These are phyloP conservation scores for Ophiothrix spiculata DNA, from an alignment of 35 echinoderm and acorn worm genomes.

Conservation along the genomic window DNA sequence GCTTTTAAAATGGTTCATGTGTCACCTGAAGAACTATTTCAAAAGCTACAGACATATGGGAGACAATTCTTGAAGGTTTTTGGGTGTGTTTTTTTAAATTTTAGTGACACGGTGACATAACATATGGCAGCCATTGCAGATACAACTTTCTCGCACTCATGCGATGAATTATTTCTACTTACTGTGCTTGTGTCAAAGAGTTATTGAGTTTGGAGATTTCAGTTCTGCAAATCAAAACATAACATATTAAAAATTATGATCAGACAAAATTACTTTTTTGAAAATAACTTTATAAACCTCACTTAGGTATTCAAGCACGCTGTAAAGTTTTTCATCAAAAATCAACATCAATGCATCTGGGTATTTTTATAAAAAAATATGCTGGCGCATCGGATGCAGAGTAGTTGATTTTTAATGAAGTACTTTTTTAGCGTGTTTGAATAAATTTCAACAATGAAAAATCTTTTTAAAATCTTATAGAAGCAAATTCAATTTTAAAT, in stretches of 20 bases:
- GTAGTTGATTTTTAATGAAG: neutral
- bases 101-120: neutral
- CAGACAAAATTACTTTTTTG: neutral
- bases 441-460: too few species aligned
- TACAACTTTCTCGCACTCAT: too few species aligned
- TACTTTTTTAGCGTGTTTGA: too few species aligned
- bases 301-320: neutral
- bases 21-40: too few species aligned
- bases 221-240: constrained; percentile 37
- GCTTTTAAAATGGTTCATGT: too few species aligned
- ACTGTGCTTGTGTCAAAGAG: constrained; percentile 30
- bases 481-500: too few species aligned
- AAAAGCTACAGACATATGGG: too few species aligned
- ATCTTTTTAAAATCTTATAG: too few species aligned
- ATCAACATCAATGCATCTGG: neutral
- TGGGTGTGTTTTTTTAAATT: too few species aligned
- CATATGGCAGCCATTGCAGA: neutral
- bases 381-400: neutral
- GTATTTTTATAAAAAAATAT: neutral
- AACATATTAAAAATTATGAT: neutral
- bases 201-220: constrained; percentile 60
- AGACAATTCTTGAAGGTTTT: too few species aligned
- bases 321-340: too few species aligned
- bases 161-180: constrained; percentile 31
- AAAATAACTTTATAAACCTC: neutral